Percentiles rank a stretch among this genome's conserved stretches.
phyloP scores from a whole-genome alignment of 2,888 invertebrate species.

The Pollenia angustigena region DNA sequence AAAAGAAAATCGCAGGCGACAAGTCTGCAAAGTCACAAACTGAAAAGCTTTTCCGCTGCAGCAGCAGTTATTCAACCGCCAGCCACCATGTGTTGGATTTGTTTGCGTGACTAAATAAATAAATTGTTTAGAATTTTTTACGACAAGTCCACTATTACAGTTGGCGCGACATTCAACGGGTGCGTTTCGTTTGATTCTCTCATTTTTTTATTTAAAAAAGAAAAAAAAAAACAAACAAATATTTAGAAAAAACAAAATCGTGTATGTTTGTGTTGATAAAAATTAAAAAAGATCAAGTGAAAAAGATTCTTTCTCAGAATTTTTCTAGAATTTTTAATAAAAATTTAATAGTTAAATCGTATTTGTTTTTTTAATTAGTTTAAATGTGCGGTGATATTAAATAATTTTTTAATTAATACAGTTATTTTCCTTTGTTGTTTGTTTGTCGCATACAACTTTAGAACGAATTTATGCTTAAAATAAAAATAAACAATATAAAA shows the following conservation, averaged over 20 bases:
- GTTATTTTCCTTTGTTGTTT: neutral
- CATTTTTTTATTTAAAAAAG: neutral
- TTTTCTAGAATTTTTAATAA: conserved; percentile 3
- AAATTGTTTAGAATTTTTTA: conserved; percentile 65
- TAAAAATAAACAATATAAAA: no score
- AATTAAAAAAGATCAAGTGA: neutral
- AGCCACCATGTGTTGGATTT: conserved; percentile 20
- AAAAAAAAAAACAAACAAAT: conserved; percentile 1
- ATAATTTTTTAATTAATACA: neutral
- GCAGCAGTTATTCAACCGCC: conserved; percentile 16
- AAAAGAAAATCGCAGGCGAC: neutral
- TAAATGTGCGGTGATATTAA: no score
- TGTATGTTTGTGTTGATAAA: conserved; percentile 5
- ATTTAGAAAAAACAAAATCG: neutral
- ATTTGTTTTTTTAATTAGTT: neutral
- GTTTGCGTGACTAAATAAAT: conserved; percentile 52
- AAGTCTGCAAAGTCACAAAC: conserved; percentile 49
- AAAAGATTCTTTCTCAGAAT: conserved; percentile 2
- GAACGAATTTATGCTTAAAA: no score
- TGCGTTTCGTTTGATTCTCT: conserved; percentile 1
- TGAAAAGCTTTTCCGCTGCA: conserved; percentile 51
- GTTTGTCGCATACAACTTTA: no score
- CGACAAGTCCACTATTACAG: conserved; percentile 49
- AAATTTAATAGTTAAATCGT: neutral
- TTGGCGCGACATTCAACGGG: conserved; percentile 59